Evolutionary conservation across 2,113 vertebrate genomes (phyloP), one percentile per base, ranked within the genome.

Genomic region (Cynoglossus semilaevis): DNA sequence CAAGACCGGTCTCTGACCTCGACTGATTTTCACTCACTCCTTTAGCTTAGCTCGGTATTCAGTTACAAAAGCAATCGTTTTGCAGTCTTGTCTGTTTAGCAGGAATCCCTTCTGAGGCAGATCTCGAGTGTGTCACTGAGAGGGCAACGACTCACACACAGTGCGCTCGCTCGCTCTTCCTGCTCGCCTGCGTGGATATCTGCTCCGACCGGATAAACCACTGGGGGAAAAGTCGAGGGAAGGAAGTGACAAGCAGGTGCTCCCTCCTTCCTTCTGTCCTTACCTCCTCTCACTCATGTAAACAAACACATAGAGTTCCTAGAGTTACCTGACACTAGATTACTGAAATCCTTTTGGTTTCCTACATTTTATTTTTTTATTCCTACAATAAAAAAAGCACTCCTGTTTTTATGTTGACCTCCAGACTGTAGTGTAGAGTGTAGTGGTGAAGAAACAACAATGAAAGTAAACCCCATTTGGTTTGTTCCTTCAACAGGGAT

Each of bases 231-330:
- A 70, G 67, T 74, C 72, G 15, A 68, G 36, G 74, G 88, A 90
- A 91, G 88, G 91, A 92, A 91, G 85, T 76, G 83, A 87, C 87
- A 91, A 72, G 79, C 87, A 92, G 90, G 70, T 91, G 85, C 71
- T 83, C 60, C 84, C 80, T 84, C 86, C 87, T 81, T 85, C 87
- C 87, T 83, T 83, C 86, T 86, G 80, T 84, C 87, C 87, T 82
- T 77, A 52, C 76, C 81, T 85, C 86, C 86, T 85, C 72, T 88
- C 74, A 77, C 87, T 87, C 72, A 69, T 86, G 86, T 88, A 90
- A 92, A 93, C 80, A 88, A 79, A 86, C 22, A 90, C 68, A 11
- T 5, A 38, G 3, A 38, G 9, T 3, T n/a, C n/a, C 22, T 29
- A 2, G 22, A 29, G 22, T 6, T 4, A 29, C 22, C 22, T 4